These are phyloP conservation scores for Chloroceryle amazona DNA, from an alignment of 2,797 vertebrate genomes.

Conservation along the genomic window DNA sequence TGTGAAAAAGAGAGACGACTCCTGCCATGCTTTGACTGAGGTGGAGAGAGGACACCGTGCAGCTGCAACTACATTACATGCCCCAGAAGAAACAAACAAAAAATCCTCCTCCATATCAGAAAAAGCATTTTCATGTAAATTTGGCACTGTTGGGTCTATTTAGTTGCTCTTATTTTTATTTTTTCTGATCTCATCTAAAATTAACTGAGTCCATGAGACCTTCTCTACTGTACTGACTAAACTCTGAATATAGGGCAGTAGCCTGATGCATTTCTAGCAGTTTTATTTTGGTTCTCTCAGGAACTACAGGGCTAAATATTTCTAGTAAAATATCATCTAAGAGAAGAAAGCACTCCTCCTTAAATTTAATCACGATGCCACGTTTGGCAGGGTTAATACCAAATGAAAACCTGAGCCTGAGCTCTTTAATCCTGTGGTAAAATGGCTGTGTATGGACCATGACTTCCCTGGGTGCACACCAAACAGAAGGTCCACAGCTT, in stretches of 20 bases:
- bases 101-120: background rate
- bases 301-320: background rate
- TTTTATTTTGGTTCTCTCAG: background rate
- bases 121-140: background rate
- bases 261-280: background rate
- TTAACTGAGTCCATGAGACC: background rate
- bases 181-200: background rate
- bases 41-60: too few relatives aligned
- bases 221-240: background rate
- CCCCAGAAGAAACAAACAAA: background rate
- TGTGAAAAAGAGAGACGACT: background rate
- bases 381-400: background rate
- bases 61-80: too few relatives aligned
- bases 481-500: background rate
- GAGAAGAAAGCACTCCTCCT: background rate
- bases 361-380: background rate
- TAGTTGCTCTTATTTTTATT: background rate
- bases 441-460: fast-evolving
- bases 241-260: background rate
- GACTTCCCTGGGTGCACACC: background rate
- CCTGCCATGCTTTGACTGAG: background rate
- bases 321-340: background rate
- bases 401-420: background rate
- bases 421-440: background rate
- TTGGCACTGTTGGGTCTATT: background rate